Base-by-base conservation (phyloP, 2,888 invertebrate genomes). In the Diarsia rubi region DNA sequence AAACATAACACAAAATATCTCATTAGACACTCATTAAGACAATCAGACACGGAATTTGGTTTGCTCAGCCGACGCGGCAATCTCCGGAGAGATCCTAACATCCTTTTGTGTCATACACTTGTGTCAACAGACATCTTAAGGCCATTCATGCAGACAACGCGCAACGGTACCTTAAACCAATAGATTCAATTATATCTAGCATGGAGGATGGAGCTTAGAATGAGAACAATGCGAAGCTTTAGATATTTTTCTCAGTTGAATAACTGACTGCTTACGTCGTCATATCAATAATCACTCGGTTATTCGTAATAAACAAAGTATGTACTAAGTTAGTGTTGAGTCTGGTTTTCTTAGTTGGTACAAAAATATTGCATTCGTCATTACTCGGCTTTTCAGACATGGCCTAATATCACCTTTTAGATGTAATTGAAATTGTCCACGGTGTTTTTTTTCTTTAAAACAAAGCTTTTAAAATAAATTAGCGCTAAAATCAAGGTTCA, bases 21-120 rank as follows among this genome's bases (percentile, higher is more conserved):
- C 94, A 94, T 94, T 93, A 94, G 86, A 84, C 81, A 85, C 83
- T 91, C 92, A 92, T 94, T 93, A 94, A 92, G 91, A 90, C 88
- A 89, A 91, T 88, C 88, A 77, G 84, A 81, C 84, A 79, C 82
- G 93, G 94, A 91, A 94, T 95, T 92, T 78, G 82, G 94, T 95
- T 95, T 94, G 92, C 91, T 91, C 94, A 95, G 94, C 91, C 94
- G 94, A 88, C 68, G 75, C 80, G 82, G 86, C 86, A 88, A 92
- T 94, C 93, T 93, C 92, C 77, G 80, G 91, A 91, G 92, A 93
- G 90, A 88, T 88, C 84, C 84, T 90, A 88, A 90, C 92, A 95
- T 95, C 95, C 93, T 92, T 93, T 95, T 95, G 92, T 94, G 49
- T 52, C 60, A 66, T 47, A 89, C 95, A 95, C 94, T 91, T 95